Conservation (phyloP, 1,140 invertebrate species). For the Pogonomyrmex californicus region DNA sequence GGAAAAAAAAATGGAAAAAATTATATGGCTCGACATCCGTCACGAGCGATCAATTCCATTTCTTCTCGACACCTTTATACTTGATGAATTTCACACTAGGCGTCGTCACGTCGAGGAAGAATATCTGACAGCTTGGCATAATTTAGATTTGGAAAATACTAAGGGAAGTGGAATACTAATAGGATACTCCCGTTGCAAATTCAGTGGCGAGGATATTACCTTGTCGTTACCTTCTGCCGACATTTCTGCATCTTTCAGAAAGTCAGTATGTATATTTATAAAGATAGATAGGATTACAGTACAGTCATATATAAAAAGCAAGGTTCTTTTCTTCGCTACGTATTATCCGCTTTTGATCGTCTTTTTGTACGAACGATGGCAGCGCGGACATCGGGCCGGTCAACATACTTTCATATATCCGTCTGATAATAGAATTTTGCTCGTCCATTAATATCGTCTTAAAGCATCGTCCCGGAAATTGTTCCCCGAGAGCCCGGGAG, state of each 20-base stretch:
- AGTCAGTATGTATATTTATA: not conserved
- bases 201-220: not conserved
- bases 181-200: not conserved
- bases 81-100: not conserved
- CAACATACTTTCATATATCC: slow-evolving; percentile 16
- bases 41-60: not conserved
- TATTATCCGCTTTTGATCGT: not conserved
- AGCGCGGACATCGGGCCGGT: not conserved
- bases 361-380: not conserved
- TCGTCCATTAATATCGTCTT: slow-evolving; percentile 53
- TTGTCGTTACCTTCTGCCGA: not conserved
- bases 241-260: not conserved
- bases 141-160: not conserved
- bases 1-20: not conserved
- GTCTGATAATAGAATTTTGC: slow-evolving; percentile 51
- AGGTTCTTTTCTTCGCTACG: not conserved
- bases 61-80: not conserved
- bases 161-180: not conserved
- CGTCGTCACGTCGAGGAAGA: too few species aligned
- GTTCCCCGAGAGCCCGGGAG: slow-evolving; percentile 16
- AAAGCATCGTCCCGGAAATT: slow-evolving; percentile 51
- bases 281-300: not conserved
- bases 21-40: not conserved
- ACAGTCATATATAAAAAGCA: not conserved
- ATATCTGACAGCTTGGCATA: not conserved